Percentiles rank a stretch among this genome's conserved stretches.
These are phyloP conservation scores for Drosophila peninsularis DNA, from an alignment of 2,888 invertebrate species.

Conservation along the genomic window DNA sequence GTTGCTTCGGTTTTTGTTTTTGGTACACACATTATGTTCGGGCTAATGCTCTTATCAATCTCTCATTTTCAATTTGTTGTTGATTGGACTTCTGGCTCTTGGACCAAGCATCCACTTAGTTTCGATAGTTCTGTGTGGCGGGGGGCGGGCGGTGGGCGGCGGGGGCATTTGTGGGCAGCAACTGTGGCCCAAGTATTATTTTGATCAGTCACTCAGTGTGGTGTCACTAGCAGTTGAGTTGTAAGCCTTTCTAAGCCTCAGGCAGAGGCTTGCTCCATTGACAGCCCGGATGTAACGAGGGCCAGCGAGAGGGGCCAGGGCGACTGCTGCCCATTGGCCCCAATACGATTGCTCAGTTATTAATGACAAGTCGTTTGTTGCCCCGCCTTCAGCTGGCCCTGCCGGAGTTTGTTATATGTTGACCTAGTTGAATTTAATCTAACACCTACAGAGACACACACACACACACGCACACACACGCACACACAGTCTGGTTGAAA, in stretches of 20 bases:
- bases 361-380: slow-evolving; percentile 71
- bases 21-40: background rate
- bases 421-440: slow-evolving; percentile 68
- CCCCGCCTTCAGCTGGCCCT: background rate
- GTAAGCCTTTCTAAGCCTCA: slow-evolving; percentile 41
- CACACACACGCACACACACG: slow-evolving; percentile 13
- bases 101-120: slow-evolving; percentile 6
- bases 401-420: slow-evolving; percentile 37
- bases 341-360: slow-evolving; percentile 71
- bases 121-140: background rate
- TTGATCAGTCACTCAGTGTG: slow-evolving; percentile 34
- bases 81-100: background rate
- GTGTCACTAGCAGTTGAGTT: slow-evolving; percentile 44
- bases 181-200: slow-evolving; percentile 21
- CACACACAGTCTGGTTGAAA: slow-evolving; percentile 34
- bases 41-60: background rate
- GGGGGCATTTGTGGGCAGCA: background rate
- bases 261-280: background rate
- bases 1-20: background rate
- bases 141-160: background rate
- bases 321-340: slow-evolving; percentile 27
- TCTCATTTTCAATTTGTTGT: background rate
- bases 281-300: background rate
- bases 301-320: background rate
- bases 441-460: slow-evolving; percentile 30